Base-by-base conservation (phyloP, 2,888 invertebrate species). In the Cosmia pyralina region DNA sequence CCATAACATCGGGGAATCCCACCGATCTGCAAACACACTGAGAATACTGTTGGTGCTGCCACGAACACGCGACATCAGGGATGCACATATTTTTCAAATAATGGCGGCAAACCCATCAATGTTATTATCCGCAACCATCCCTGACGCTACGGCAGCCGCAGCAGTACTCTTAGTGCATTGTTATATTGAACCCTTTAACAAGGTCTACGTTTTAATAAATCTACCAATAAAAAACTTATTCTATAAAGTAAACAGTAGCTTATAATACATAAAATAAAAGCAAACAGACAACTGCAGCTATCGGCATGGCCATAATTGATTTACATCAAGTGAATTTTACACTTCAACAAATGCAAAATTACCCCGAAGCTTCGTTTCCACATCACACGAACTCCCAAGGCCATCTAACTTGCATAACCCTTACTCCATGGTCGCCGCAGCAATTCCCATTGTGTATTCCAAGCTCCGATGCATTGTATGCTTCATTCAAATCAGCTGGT, bases 401-500 rank as follows among this genome's bases (percentile, higher is more conserved):
- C 72, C 77, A 69, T n/a, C 59, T 50, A 28, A 38, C 60, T 85
- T 84, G 72, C 82, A 77, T 75, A 79, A 83, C 57, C 69, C 59
- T 28, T 44, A 28, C 55, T 62, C 58, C 84, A 85, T 81, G 86
- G 87, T 60, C 87, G 81, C 83, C 68, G 50, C 67, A 55, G 68
- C 79, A 44, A 69, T 83, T 74, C 76, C 86, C 72, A 87, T 87
- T 87, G 87, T 87, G 72, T 81, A 86, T 82, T 80, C 82, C 66
- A 41, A 75, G 44, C 74, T 72, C 38, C 59, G 69, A 52, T 65
- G 81, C 77, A 75, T 82, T 79, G 81, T 76, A 63, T 57, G 55
- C 66, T 55, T 65, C 83, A 85, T 88, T 88, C 82, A 82, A 86
- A 88, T 88, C 85, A 88, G 85, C 78, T 84, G 83, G 76, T 80